phyloP scores from a whole-genome alignment of 2,797 vertebrate genomes.

The Chaetodon trifasciatus region DNA sequence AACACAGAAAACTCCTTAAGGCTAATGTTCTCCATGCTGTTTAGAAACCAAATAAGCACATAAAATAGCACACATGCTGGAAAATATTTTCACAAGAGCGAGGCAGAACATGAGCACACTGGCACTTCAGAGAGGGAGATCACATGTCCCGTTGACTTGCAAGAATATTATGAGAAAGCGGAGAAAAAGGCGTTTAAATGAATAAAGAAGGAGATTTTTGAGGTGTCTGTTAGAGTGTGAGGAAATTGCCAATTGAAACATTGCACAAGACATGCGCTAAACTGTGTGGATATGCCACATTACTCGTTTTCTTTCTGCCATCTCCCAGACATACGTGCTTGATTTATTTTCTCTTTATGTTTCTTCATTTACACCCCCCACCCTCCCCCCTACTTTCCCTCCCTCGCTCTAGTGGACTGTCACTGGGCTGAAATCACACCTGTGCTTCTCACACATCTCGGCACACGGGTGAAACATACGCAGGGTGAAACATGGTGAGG shows the following conservation, averaged over 20 bases:
- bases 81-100: conserved; percentile 82
- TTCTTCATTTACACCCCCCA: conserved; percentile 56
- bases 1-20: conserved; percentile 79
- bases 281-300: conserved; percentile 45
- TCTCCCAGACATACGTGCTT: conserved; percentile 43
- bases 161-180: conserved; percentile 55
- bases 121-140: conserved; percentile 72
- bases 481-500: conserved; percentile 85
- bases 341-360: conserved; percentile 63
- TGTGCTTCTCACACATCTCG: conserved; percentile 83
- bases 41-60: conserved; percentile 83
- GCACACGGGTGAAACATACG: conserved; percentile 84
- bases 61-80: conserved; percentile 79
- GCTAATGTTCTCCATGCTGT: conserved; percentile 84
- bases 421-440: conserved; percentile 83
- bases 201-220: conserved; percentile 64
- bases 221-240: conserved; percentile 58
- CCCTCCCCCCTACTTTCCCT: conserved; percentile 16
- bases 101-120: conserved; percentile 71
- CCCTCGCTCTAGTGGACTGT: conserved; percentile 73
- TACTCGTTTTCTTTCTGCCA: conserved; percentile 18
- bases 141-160: conserved; percentile 72
- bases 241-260: conserved; percentile 46
- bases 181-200: conserved; percentile 44
- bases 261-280: conserved; percentile 44